Conservation (phyloP, 64 coral and sea anemone species). For the Actinia equina region DNA sequence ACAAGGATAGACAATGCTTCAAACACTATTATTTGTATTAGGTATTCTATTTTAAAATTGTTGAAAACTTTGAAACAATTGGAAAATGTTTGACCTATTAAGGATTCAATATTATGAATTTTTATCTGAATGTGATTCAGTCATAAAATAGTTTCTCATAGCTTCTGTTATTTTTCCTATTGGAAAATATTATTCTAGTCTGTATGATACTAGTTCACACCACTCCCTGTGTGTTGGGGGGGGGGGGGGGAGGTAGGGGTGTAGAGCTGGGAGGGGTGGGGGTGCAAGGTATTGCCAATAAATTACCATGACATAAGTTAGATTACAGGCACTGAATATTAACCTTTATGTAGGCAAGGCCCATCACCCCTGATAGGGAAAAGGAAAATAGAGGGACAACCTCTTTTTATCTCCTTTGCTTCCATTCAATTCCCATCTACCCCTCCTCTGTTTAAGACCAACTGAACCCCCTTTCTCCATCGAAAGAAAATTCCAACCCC, state of each 20-base stretch:
- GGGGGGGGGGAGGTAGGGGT: not conserved
- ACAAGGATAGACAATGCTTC: not conserved
- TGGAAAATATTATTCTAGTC: not conserved
- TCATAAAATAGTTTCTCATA: constrained; percentile 1
- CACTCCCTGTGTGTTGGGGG: not conserved
- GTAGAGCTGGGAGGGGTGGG: no score
- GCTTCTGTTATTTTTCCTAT: not conserved
- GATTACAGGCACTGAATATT: no score
- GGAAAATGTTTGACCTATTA: constrained; percentile 9
- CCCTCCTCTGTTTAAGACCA: no score
- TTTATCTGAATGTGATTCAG: constrained; percentile 13
- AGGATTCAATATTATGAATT: constrained; percentile 1
- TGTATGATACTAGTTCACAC: not conserved
- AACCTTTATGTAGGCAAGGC: no score
- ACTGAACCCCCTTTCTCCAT: no score
- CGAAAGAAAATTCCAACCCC: no score
- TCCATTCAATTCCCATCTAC: no score
- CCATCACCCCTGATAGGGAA: no score
- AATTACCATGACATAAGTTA: no score
- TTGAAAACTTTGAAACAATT: constrained; percentile 5
- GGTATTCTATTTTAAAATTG: constrained; percentile 10
- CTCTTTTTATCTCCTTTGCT: no score
- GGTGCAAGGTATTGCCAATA: no score
- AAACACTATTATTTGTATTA: not conserved
- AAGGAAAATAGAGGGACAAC: no score